These are phyloP conservation scores for Leptinotarsa rubiginosa DNA, from an alignment of 2,888 invertebrate genomes.

Conservation along the genomic window DNA sequence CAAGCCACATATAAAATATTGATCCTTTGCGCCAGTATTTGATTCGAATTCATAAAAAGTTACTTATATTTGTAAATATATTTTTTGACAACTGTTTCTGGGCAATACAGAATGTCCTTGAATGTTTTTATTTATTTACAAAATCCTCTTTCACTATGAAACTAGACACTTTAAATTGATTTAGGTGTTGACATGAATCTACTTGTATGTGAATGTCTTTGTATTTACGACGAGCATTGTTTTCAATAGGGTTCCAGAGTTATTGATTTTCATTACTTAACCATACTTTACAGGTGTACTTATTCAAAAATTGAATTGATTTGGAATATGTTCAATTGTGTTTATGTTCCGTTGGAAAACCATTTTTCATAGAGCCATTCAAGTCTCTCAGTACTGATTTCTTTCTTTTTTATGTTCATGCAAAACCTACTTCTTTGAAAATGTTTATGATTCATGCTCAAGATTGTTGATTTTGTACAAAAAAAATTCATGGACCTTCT, in stretches of 20 bases:
- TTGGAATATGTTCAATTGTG: background rate
- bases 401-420: no score
- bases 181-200: background rate
- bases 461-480: background rate
- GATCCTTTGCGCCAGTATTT: constrained; percentile 52
- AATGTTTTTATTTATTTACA: background rate
- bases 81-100: constrained; percentile 32
- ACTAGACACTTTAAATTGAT: constrained; percentile 6
- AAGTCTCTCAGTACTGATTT: no score
- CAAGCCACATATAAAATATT: constrained; percentile 46
- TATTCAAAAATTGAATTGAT: background rate
- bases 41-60: constrained; percentile 40
- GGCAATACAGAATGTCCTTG: constrained; percentile 20
- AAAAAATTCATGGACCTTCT: background rate
- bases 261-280: no score
- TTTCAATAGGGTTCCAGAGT: no score
- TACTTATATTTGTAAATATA: constrained; percentile 45
- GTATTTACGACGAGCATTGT: no score
- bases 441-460: constrained; percentile 7
- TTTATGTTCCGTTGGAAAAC: no score
- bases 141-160: constrained; percentile 7
- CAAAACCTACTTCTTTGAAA: constrained; percentile 21
- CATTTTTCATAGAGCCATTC: no score
- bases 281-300: no score
- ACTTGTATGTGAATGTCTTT: no score